Evolutionary conservation across 2,797 vertebrate genomes (phyloP).

Genomic region (Melanotaenia pygmaea): DNA sequence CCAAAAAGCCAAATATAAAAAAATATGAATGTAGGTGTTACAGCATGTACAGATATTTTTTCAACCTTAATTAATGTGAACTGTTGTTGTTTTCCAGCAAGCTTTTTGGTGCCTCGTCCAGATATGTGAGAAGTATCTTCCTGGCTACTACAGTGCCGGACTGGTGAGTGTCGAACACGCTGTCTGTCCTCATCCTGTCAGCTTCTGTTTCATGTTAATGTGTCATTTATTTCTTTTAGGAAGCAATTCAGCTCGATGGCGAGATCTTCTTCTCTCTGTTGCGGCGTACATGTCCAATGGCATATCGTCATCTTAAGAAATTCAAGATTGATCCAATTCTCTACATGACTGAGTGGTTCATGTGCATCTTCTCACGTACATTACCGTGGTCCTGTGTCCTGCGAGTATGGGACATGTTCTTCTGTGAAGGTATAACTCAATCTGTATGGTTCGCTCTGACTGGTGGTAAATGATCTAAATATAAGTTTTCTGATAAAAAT

Average conservation of each 20-base stretch:
- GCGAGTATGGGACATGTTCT: slow-evolving; percentile 96
- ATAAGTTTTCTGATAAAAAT: neutral
- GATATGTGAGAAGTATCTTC: slow-evolving; percentile 93
- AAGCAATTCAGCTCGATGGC: slow-evolving; percentile 92
- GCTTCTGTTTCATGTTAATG: neutral
- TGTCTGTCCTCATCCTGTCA: neutral
- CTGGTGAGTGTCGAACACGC: slow-evolving; percentile 83
- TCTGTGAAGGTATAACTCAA: slow-evolving; percentile 88
- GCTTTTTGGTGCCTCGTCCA: slow-evolving; percentile 96
- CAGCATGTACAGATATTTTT: neutral
- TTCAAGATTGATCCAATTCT: slow-evolving; percentile 93
- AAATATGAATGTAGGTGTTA: neutral
- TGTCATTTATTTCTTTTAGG: slow-evolving; percentile 68
- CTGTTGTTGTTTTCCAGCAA: slow-evolving; percentile 81
- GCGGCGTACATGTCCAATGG: slow-evolving; percentile 87
- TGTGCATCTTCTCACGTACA: slow-evolving; percentile 94
- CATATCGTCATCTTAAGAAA: slow-evolving; percentile 90
- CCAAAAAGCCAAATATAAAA: neutral
- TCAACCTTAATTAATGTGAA: neutral
- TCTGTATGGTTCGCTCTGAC: neutral
- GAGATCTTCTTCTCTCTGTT: slow-evolving; percentile 92
- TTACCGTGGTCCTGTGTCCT: slow-evolving; percentile 90
- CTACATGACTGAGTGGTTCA: slow-evolving; percentile 97
- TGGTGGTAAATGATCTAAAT: neutral
- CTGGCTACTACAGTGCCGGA: slow-evolving; percentile 94